Conservation (phyloP, 2,113 vertebrate genomes). For the Alligator sinensis region DNA sequence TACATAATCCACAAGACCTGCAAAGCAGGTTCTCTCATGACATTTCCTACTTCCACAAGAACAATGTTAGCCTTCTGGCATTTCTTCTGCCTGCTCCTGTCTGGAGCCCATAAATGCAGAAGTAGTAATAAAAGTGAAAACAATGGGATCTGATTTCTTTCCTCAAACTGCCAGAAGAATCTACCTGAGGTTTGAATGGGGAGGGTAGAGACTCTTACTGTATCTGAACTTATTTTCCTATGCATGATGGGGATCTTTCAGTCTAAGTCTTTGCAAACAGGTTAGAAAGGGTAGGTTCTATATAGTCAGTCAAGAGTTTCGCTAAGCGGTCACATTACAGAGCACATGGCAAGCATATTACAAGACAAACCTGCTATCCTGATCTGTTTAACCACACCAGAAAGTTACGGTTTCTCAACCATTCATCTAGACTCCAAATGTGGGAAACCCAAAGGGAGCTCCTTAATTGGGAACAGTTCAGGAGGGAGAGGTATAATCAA, state of each 20-base stretch:
- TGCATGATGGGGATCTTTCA: neutral
- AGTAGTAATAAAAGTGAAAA: neutral
- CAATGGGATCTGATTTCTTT: neutral
- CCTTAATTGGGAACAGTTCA: neutral
- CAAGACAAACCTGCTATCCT: neutral
- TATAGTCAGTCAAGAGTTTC: neutral
- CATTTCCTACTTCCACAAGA: neutral
- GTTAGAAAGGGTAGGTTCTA: neutral
- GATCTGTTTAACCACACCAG: neutral
- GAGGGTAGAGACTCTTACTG: neutral
- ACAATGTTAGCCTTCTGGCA: neutral
- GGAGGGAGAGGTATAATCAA: neutral
- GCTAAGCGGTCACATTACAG: neutral
- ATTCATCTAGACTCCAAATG: neutral
- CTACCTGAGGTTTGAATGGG: neutral
- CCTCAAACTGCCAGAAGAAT: neutral
- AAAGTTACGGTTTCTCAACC: neutral
- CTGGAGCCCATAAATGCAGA: neutral
- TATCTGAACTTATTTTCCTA: neutral
- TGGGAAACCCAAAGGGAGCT: neutral
- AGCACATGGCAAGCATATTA: neutral
- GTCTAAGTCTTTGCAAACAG: neutral
- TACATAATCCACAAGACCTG: no score
- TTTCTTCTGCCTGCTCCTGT: neutral
- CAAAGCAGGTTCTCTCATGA: no score